Percentiles rank a stretch among this genome's conserved stretches.
Conservation (phyloP, 2,113 vertebrate species). For the Lucifuga dentata region DNA sequence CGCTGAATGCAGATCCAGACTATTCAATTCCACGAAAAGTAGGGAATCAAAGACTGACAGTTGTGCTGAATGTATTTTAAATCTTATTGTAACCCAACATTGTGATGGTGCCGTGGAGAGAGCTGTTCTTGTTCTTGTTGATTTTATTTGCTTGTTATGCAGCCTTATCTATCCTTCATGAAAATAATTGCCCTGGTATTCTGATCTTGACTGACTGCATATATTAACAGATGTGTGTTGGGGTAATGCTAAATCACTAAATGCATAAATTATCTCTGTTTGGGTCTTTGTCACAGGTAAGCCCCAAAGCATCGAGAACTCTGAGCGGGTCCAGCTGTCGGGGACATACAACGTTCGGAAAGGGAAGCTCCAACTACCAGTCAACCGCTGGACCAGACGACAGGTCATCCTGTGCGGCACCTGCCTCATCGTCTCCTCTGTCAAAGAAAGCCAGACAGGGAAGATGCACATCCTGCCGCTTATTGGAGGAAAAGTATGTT, state of each 20-base stretch:
- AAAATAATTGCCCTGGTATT: not conserved
- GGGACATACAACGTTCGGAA: conserved; percentile 97
- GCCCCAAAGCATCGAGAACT: conserved; percentile 90
- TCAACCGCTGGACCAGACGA: conserved; percentile 95
- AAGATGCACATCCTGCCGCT: conserved; percentile 99
- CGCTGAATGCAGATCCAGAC: conserved; percentile 46
- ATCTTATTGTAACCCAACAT: conserved; percentile 15
- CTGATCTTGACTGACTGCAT: too few relatives aligned
- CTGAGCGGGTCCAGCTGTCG: conserved; percentile 95
- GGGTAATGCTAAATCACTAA: conserved; percentile 9
- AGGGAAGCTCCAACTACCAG: conserved; percentile 97
- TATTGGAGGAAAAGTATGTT: conserved; percentile 95
- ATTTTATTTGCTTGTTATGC: not conserved
- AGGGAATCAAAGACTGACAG: conserved; percentile 15
- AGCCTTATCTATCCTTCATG: not conserved
- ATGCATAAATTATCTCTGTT: not conserved
- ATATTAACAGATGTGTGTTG: too few relatives aligned
- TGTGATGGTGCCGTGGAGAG: conserved; percentile 1
- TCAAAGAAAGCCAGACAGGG: conserved; percentile 94
- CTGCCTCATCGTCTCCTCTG: conserved; percentile 96
- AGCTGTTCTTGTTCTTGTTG: not conserved
- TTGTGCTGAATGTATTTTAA: conserved; percentile 29
- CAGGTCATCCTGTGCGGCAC: conserved; percentile 98
- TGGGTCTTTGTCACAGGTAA: conserved; percentile 85
- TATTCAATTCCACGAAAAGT: conserved; percentile 33